phyloP scores from a whole-genome alignment of 2,888 invertebrate genomes.

The Glyphotaelius pellucidus region DNA sequence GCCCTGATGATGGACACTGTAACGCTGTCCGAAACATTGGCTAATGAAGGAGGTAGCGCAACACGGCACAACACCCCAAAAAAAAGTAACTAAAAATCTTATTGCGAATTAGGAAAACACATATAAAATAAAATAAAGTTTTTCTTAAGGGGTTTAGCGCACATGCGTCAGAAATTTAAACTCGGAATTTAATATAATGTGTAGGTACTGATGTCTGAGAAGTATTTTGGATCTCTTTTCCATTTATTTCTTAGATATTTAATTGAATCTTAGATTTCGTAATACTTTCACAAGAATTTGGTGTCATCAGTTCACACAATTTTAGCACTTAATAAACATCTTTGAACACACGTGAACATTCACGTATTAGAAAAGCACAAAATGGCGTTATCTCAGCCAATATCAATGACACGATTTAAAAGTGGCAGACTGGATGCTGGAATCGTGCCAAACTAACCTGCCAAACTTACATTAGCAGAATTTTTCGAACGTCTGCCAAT shows the following conservation, averaged over 20 bases:
- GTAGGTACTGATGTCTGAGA: neutral
- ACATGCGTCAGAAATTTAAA: no score
- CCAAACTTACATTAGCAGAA: constrained; percentile 52
- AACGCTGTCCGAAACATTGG: no score
- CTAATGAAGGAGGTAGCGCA: no score
- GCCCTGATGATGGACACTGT: no score
- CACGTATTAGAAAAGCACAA: neutral
- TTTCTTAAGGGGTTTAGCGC: no score
- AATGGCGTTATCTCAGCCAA: constrained; percentile 14
- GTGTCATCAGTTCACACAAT: neutral
- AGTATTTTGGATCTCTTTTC: no score
- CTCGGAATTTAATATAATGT: neutral
- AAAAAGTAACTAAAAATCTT: no score
- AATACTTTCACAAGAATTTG: neutral
- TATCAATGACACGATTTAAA: constrained; percentile 50
- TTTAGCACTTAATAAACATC: neutral
- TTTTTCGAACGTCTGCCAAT: constrained; percentile 55
- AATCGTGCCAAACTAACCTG: constrained; percentile 48
- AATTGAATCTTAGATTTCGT: no score
- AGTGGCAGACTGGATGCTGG: constrained; percentile 43
- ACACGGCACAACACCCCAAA: no score
- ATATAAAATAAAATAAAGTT: no score
- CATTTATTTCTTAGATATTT: no score
- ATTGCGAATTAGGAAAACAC: no score
- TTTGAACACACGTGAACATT: neutral